phyloP scores from a whole-genome alignment of 1,140 invertebrate species.

The Drosophila nannoptera region DNA sequence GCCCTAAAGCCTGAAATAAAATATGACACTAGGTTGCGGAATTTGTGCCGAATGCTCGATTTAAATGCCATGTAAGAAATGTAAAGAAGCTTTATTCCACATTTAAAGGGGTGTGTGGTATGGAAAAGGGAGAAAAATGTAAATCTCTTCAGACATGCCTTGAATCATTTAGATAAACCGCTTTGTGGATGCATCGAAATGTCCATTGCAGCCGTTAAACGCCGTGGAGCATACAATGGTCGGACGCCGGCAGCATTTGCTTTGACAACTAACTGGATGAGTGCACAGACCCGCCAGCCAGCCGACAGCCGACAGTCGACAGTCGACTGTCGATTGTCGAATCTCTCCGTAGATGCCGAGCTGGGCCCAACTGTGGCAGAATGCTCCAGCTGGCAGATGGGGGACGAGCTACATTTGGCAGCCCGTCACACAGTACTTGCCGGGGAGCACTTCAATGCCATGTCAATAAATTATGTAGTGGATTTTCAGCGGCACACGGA shows the following conservation, averaged over 20 bases:
- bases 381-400: conserved; percentile 54
- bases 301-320: too few species aligned
- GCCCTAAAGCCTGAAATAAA: too few species aligned
- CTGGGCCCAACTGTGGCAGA: conserved; percentile 46
- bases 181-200: conserved; percentile 23
- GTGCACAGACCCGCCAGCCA: conserved; percentile 2
- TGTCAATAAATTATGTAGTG: conserved; percentile 76
- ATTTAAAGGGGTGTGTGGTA: background rate
- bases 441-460: conserved; percentile 49
- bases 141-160: conserved; percentile 11
- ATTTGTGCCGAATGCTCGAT: too few species aligned
- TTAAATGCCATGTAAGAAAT: too few species aligned
- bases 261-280: conserved; percentile 46
- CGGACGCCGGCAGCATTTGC: conserved; percentile 48
- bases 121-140: too few species aligned
- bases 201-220: conserved; percentile 23
- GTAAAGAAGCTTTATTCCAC: background rate
- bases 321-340: too few species aligned
- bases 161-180: conserved; percentile 34
- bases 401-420: conserved; percentile 55
- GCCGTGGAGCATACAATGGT: conserved; percentile 23
- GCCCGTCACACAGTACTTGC: conserved; percentile 37
- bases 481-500: conserved; percentile 57
- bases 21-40: too few species aligned
- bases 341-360: conserved; percentile 6